phyloP scores from a whole-genome alignment of 2,113 vertebrate species.

The Ibidorhyncha struthersii region DNA sequence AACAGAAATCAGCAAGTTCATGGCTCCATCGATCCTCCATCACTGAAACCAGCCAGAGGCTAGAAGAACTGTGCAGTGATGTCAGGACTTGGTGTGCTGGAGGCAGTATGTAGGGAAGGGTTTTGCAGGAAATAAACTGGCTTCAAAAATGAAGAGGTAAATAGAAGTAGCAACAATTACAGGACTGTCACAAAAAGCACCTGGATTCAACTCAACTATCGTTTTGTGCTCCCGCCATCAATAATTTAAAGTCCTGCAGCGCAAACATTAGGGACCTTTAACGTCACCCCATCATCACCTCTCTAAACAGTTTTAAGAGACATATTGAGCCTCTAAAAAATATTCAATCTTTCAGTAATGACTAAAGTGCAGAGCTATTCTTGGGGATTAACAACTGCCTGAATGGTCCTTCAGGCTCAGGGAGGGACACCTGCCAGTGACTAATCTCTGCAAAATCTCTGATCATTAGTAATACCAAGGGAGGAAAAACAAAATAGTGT shows the following conservation, averaged over 20 bases:
- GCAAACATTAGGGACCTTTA: neutral
- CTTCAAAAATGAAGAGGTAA: neutral
- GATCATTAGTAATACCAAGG: neutral
- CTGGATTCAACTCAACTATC: neutral
- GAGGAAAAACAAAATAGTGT: neutral
- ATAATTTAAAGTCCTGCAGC: neutral
- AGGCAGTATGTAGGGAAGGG: neutral
- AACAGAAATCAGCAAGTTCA: neutral
- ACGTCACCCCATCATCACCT: neutral
- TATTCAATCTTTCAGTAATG: neutral
- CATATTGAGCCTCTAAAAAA: neutral
- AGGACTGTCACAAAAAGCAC: neutral
- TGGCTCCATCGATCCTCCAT: neutral
- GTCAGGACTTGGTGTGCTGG: neutral
- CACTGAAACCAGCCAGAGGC: neutral
- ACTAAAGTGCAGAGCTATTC: neutral
- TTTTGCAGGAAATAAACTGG: neutral
- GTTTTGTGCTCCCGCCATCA: neutral
- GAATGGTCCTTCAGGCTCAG: neutral
- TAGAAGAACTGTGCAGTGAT: neutral
- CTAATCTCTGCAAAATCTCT: neutral
- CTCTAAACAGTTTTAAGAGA: neutral
- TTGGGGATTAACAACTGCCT: neutral
- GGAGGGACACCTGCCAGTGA: neutral
- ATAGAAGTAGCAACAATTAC: neutral